Evolutionary conservation across 2,797 vertebrate genomes (phyloP).

Genomic region (Aulostomus chinensis): DNA sequence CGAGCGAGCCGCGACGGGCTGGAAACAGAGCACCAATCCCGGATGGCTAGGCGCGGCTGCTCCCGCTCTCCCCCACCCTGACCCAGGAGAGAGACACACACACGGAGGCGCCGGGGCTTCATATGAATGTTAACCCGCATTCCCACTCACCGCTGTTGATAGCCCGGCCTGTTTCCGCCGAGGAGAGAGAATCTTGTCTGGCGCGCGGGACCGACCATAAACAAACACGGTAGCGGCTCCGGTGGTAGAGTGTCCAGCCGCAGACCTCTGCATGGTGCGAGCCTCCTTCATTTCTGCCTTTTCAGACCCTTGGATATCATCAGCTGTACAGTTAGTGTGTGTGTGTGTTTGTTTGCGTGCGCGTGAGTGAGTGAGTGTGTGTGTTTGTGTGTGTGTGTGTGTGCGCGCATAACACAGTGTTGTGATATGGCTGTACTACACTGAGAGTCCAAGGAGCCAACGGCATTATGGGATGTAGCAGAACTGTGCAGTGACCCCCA

Average conservation of each 20-base stretch:
- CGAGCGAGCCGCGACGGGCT: conserved; percentile 44
- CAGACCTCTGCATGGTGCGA: conserved; percentile 40
- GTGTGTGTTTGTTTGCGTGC: not conserved
- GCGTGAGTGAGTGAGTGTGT: no score
- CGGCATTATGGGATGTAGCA: conserved; percentile 70
- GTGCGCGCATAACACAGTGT: conserved; percentile 39
- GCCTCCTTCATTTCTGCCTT: conserved; percentile 31
- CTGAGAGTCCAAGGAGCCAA: conserved; percentile 59
- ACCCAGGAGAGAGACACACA: conserved; percentile 62
- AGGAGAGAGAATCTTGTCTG: conserved; percentile 40
- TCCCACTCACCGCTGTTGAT: not conserved
- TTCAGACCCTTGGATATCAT: conserved; percentile 15
- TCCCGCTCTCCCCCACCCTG: conserved; percentile 74
- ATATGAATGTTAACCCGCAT: conserved; percentile 21
- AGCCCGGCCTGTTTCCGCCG: conserved; percentile 49
- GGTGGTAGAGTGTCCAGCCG: conserved; percentile 22
- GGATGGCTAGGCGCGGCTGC: conserved; percentile 79
- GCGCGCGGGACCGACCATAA: conserved; percentile 61
- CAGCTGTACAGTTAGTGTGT: conserved; percentile 28
- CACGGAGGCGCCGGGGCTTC: conserved; percentile 34
- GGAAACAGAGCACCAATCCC: conserved; percentile 72
- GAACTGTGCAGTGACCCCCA: conserved; percentile 69
- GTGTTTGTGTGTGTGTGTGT: not conserved
- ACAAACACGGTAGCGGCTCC: conserved; percentile 61
- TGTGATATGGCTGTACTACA: conserved; percentile 50